These are phyloP conservation scores for Gila orcuttii DNA, from an alignment of 2,113 vertebrate genomes.

Conservation along the genomic window DNA sequence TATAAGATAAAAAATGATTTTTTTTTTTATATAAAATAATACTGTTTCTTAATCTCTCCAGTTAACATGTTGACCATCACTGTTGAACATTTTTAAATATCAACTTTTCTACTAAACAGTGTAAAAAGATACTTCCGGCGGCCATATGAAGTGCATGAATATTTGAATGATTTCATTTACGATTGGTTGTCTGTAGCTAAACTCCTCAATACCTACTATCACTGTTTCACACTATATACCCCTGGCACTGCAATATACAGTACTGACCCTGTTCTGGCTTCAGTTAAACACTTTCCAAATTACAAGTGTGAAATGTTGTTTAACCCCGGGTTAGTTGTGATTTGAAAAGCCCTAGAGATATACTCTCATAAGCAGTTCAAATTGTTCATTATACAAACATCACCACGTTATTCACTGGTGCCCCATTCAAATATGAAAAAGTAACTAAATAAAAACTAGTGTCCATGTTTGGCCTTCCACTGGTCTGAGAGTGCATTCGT, in stretches of 20 bases:
- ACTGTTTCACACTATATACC: background rate
- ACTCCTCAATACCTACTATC: background rate
- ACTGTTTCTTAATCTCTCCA: conserved; percentile 3
- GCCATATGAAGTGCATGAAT: background rate
- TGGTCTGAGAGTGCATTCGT: conserved; percentile 69
- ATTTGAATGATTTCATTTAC: background rate
- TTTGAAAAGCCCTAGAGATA: conserved; percentile 5
- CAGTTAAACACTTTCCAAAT: background rate
- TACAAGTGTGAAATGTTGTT: background rate
- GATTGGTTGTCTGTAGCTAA: background rate
- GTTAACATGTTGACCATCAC: background rate
- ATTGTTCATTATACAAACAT: conserved; percentile 25
- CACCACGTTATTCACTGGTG: background rate
- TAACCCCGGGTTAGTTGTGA: background rate
- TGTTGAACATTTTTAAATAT: background rate
- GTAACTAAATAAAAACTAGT: conserved; percentile 44
- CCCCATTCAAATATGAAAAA: conserved; percentile 21
- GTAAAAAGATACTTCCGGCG: background rate
- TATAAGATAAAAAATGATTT: background rate
- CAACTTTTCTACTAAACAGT: background rate
- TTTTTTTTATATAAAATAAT: background rate
- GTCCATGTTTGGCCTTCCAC: conserved; percentile 68
- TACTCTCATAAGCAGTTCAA: conserved; percentile 36
- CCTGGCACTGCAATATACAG: background rate
- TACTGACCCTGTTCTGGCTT: background rate